Percentiles rank a stretch among this genome's conserved stretches.
Conservation (phyloP, 2,797 vertebrate species). For the Lateolabrax maculatus region DNA sequence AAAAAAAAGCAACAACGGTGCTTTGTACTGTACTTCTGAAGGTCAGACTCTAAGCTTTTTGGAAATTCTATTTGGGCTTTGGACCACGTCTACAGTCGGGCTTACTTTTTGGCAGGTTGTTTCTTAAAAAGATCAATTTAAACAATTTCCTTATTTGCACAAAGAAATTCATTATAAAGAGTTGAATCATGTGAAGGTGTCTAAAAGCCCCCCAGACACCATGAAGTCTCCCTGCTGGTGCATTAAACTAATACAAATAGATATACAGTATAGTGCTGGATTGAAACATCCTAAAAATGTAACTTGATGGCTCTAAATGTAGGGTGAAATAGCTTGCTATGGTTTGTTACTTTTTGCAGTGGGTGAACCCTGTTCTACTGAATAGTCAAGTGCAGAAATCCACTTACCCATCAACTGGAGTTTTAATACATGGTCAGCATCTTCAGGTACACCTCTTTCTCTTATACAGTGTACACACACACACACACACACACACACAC, state of each 20-base stretch:
- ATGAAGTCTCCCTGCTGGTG: background rate
- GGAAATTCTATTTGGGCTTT: background rate
- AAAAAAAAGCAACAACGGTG: background rate
- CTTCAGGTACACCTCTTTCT: constrained; percentile 57
- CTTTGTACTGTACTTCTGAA: background rate
- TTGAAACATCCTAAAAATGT: background rate
- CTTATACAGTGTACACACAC: constrained; percentile 10
- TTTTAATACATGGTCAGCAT: constrained; percentile 74
- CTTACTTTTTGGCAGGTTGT: background rate
- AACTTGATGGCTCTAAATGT: background rate
- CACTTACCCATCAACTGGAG: constrained; percentile 71
- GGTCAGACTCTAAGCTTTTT: background rate
- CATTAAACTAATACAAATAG: background rate
- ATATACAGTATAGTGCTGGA: background rate
- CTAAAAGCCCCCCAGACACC: background rate
- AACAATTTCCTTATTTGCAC: background rate
- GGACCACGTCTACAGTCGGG: background rate
- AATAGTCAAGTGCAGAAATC: constrained; percentile 73
- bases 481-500: constrained; percentile 1
- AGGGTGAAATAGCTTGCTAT: constrained; percentile 14
- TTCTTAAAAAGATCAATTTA: background rate
- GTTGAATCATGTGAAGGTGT: background rate
- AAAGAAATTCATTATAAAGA: background rate
- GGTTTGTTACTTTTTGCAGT: constrained; percentile 52
- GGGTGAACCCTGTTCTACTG: constrained; percentile 58